Conservation (phyloP, 1,140 invertebrate species). For the Bathynomus jamesi region DNA sequence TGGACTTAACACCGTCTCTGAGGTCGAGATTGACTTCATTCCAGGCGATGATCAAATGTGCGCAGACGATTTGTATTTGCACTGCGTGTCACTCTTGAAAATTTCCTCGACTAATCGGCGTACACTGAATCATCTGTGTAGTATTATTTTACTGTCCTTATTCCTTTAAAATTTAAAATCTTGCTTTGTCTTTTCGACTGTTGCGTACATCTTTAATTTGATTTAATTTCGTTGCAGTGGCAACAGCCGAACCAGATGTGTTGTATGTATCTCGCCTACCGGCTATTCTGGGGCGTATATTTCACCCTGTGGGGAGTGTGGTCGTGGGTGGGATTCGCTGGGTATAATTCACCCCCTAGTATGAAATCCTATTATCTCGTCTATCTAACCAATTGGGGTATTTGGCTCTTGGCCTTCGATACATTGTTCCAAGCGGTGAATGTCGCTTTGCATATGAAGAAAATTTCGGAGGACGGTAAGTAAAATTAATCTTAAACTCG, state of each 20-base stretch:
- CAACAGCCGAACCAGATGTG: slow-evolving; percentile 31
- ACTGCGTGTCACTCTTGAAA: too few relatives aligned
- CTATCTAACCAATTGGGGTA: slow-evolving; percentile 33
- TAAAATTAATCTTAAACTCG: too few relatives aligned
- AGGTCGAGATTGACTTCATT: too few relatives aligned
- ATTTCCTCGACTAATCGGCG: too few relatives aligned
- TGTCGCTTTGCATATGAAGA: slow-evolving; percentile 25
- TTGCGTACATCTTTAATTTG: background rate
- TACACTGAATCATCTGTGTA: too few relatives aligned
- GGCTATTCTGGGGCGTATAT: slow-evolving; percentile 33
- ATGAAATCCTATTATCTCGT: slow-evolving; percentile 20
- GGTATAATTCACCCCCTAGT: slow-evolving; percentile 17
- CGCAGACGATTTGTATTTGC: too few relatives aligned
- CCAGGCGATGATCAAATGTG: too few relatives aligned
- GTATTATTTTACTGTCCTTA: too few relatives aligned
- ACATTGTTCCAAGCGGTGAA: slow-evolving; percentile 29
- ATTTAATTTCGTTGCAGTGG: slow-evolving; percentile 19
- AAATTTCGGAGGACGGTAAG: slow-evolving; percentile 34
- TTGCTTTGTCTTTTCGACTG: too few relatives aligned
- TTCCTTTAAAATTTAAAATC: too few relatives aligned
- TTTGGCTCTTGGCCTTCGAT: slow-evolving; percentile 29
- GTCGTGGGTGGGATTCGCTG: slow-evolving; percentile 29
- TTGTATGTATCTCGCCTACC: slow-evolving; percentile 30
- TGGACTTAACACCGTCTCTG: too few relatives aligned
- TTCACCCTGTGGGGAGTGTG: slow-evolving; percentile 32